Base-by-base conservation (phyloP, 1,140 invertebrate species). In the Mactra quadrangularis region DNA sequence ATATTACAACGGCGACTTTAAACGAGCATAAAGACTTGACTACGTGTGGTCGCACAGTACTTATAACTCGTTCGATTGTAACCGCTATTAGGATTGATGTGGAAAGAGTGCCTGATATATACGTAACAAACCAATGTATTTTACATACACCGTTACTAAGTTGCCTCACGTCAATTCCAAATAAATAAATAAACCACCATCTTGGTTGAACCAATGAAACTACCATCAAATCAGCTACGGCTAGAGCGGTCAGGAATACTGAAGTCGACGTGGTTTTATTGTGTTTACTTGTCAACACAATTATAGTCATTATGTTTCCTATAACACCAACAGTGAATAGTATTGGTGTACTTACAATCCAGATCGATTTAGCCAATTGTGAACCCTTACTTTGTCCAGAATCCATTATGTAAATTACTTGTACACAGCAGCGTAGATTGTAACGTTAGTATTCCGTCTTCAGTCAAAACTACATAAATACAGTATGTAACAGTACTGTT, bases 31-130 rank as follows among this genome's bases (percentile, higher is more conserved):
- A n/a, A 1, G 31, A n/a, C 31, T 74, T 78, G 0, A 78, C 79
- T 15, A 77, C 76, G 27, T 85, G 79, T 0, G 89, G 89, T 33
- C 79, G 53, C n/a, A 81, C 82, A 2, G 87, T 84, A 15, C 83
- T 84, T 3, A 87, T 78, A n/a, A 82, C 55, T 7, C 89, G 70
- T 33, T 90, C 88, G 15, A 84, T 52, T 6, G 89, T 88, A 57
- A 90, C 84, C 0, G 78, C 57, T 11, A 84, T 87, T 9, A 89
- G 64, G 1, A 83, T 75, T 82, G 82, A 86, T 3, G 86, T 45
- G 7, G 88, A 89, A 22, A 41, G 33, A 33, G 84, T 52, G 4
- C 70, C 15, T 0, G 60, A 19, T 13, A 79, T 50, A 53, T 88
- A 88, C 1, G 77, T 57, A 6, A 83, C 17, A 72, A 78, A 89